phyloP scores from a whole-genome alignment of 2,797 vertebrate genomes.

The Parotocinclus haroldoi region DNA sequence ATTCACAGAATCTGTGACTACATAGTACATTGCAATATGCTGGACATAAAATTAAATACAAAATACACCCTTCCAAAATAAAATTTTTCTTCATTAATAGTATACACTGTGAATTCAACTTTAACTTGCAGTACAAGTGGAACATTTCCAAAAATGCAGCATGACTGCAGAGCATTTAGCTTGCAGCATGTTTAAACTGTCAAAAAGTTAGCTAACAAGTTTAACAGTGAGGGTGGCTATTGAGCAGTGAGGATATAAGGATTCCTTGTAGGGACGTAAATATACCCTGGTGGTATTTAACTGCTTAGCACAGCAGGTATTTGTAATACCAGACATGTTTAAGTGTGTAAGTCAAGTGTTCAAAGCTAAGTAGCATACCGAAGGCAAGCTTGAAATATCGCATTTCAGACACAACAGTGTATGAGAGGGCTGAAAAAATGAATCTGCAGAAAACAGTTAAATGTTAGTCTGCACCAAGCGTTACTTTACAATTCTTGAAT shows the following conservation, averaged over 20 bases:
- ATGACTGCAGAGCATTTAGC: neutral
- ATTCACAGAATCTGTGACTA: too few relatives aligned
- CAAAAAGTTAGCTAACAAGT: neutral
- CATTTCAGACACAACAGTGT: neutral
- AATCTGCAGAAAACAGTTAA: too few relatives aligned
- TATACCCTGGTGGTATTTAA: neutral
- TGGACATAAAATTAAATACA: too few relatives aligned
- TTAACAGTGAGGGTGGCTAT: neutral
- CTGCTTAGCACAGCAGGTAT: neutral
- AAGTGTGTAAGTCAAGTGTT: neutral
- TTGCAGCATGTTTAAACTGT: neutral
- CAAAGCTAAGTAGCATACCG: neutral
- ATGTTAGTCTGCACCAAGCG: too few relatives aligned
- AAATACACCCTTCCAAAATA: too few relatives aligned
- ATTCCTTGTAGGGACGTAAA: neutral
- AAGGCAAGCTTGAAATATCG: neutral
- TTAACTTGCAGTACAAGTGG: too few relatives aligned
- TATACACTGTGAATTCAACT: too few relatives aligned
- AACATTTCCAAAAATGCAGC: too few relatives aligned
- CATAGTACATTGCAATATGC: too few relatives aligned
- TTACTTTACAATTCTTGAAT: too few relatives aligned
- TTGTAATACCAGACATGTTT: slow-evolving; percentile 1
- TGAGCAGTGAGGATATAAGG: neutral
- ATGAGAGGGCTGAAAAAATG: too few relatives aligned
- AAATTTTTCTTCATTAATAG: too few relatives aligned